Conservation (phyloP, 2,888 invertebrate genomes). For the Crioceris asparagi region DNA sequence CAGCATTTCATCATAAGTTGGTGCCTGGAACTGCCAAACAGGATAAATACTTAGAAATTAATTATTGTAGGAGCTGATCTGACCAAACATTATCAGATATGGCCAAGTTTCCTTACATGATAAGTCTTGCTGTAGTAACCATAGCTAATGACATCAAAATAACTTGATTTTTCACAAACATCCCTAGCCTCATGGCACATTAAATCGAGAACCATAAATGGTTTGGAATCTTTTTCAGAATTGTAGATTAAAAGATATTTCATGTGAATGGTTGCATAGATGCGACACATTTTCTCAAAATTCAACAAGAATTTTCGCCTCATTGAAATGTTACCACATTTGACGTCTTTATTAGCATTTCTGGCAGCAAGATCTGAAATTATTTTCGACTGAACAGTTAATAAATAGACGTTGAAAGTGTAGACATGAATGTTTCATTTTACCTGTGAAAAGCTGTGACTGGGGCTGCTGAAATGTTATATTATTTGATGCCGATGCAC, state of each 20-base stretch:
- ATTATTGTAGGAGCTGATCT: no score
- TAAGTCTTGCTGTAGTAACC: no score
- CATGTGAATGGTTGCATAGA: slow-evolving; percentile 24
- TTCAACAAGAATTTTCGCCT: slow-evolving; percentile 22
- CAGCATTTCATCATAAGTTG: no score
- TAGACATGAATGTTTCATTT: neutral
- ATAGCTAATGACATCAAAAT: slow-evolving; percentile 15
- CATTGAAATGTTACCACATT: slow-evolving; percentile 23
- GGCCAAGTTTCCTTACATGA: no score
- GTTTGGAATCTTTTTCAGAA: slow-evolving; percentile 23
- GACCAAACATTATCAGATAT: no score
- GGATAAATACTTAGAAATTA: no score
- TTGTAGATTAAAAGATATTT: slow-evolving; percentile 25
- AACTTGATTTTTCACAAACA: slow-evolving; percentile 11
- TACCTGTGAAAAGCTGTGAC: neutral
- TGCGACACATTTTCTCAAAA: slow-evolving; percentile 21
- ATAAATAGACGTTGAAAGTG: neutral
- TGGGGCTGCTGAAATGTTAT: no score
- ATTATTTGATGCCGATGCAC: slow-evolving; percentile 4
- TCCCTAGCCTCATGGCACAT: slow-evolving; percentile 21
- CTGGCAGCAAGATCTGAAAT: slow-evolving; percentile 23
- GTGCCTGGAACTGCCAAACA: no score
- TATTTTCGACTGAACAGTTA: neutral
- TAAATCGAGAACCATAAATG: slow-evolving; percentile 21
- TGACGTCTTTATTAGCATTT: slow-evolving; percentile 18